Evolutionary conservation across 2,113 vertebrate genomes (phyloP), one percentile per base, ranked within the genome.

Genomic region (Balaeniceps rex): DNA sequence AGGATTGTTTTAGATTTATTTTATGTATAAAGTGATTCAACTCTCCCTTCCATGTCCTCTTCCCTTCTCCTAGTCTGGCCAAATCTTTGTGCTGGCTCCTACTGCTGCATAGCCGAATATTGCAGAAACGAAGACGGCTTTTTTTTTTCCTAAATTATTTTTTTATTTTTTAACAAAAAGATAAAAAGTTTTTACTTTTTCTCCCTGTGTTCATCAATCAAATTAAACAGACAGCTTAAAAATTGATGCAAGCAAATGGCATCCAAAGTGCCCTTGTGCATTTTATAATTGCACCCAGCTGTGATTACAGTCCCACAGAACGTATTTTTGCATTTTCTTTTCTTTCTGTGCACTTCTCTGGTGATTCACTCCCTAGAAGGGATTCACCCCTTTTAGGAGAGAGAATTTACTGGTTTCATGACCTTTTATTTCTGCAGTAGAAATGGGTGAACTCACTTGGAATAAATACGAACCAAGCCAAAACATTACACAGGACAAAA

Each of bases 381-480:
- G 25, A 83, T 83, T 88, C 28, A 46, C 42, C 21, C 38, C 55
- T 87, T 93, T 81, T 34, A 81, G 58, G 29, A 75, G 68, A 47
- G 31, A 51, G 42, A 60, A 66, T 78, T 75, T 34, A 60, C 33
- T 94, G 42, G 42, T 90, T 91, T 78, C 47, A 23, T 84, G 92
- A 94, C 85, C 71, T 93, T 92, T 93, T 80, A 68, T 83, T 90
- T 93, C 85, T 92, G 49, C 17, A 4, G 31, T 12, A 92, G 75
- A 88, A 95, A 90, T 57, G 52, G 22, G 46, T 90, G 85, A 86
- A 91, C 75, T 94, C 88, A 83, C 49, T 92, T 93, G 82, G 75
- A 90, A 96, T 92, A 95, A 88, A 94, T 71, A 76, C 2, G 1
- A 76, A 68, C 38, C 40, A 60, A 82, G 38, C 29, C 90, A 93